Evolutionary conservation across 2,113 vertebrate genomes (phyloP).

Genomic region (Malurus elegans): DNA sequence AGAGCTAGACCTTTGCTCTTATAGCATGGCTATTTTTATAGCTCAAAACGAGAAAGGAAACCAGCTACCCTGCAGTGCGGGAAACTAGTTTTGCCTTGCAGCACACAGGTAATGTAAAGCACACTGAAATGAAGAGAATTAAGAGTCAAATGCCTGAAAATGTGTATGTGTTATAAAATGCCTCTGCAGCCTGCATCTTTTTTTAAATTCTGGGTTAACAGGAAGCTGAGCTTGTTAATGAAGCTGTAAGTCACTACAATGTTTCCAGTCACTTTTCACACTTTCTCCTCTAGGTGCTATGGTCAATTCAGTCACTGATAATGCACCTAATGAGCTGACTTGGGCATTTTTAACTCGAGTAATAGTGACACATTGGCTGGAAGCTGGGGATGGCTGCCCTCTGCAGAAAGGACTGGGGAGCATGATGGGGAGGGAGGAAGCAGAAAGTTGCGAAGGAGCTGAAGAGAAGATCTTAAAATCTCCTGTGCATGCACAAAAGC

Average conservation of each 20-base stretch:
- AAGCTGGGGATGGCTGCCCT: background rate
- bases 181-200: background rate
- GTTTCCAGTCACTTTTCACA: background rate
- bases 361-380: background rate
- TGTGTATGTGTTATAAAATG: background rate
- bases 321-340: background rate
- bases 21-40: background rate
- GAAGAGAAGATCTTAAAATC: background rate
- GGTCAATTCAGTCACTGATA: background rate
- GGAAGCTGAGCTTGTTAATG: background rate
- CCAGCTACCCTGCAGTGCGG: background rate
- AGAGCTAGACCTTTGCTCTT: background rate
- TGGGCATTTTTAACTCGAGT: background rate
- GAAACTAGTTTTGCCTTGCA: background rate
- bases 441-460: background rate
- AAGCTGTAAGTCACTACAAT: background rate
- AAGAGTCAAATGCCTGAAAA: background rate
- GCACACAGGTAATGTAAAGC: background rate
- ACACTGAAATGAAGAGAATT: background rate
- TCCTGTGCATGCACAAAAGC: background rate
- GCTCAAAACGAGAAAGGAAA: conserved; percentile 16
- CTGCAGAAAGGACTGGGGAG: background rate
- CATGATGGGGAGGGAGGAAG: background rate
- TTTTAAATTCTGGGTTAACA: background rate
- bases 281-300: background rate